phyloP scores from a whole-genome alignment of 2,113 vertebrate species.

The Passer domesticus region DNA sequence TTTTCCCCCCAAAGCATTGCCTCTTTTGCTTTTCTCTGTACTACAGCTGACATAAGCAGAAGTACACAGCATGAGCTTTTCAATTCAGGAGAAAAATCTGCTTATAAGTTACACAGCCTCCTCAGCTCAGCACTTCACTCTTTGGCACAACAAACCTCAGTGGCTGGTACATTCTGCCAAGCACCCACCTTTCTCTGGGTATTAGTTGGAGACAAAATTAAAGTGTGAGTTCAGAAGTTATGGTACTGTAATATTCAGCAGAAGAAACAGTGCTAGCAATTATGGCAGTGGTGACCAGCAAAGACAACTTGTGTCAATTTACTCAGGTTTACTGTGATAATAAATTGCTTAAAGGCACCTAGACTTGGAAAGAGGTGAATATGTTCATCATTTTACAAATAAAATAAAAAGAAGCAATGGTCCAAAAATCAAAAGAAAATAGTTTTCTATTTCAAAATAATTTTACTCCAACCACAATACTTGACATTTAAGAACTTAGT shows the following conservation, averaged over 20 bases:
- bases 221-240: background rate
- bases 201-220: background rate
- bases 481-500: background rate
- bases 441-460: background rate
- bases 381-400: background rate
- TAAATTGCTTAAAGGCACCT: background rate
- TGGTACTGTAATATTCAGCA: background rate
- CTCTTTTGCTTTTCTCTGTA: background rate
- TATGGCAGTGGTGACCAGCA: background rate
- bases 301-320: background rate
- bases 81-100: constrained; percentile 13
- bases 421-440: background rate
- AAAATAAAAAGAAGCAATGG: background rate
- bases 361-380: background rate
- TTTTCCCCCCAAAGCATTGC: background rate
- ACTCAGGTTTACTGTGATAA: background rate
- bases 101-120: background rate
- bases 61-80: background rate
- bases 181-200: background rate
- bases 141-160: background rate
- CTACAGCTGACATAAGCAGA: constrained; percentile 12
- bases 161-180: background rate
- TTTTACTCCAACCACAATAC: background rate
- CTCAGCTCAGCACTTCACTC: constrained; percentile 19
- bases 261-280: background rate